Evolutionary conservation across 2,797 vertebrate genomes (phyloP), one percentile per base, ranked within the genome.

Genomic region (Rhincodon typus): DNA sequence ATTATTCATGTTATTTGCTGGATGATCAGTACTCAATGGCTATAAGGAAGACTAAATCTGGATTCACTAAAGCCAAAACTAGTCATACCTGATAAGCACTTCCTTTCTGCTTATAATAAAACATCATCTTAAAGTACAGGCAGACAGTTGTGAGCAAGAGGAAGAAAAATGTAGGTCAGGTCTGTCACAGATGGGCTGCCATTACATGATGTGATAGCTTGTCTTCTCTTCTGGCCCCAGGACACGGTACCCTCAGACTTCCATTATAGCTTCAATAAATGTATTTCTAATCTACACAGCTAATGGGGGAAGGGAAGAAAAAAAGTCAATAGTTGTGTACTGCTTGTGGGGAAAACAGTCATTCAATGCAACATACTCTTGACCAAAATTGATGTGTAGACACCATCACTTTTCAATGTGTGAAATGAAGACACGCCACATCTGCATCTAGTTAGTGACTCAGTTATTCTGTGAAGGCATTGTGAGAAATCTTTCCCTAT

Each of bases 91-190:
- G 96, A 96, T 96, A 96, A 94, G 96, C 96, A 95, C 97, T 97
- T 97, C 97, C 96, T 97, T 96, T 97, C 95, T 97, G 96, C 96
- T 96, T 97, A 97, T 97, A 96, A 96, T 97, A 98, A 98, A 97
- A 97, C 96, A 97, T 97, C 97, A 97, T 96, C 97, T 97, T 98
- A 97, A 97, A 98, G 97, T 97, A 97, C 96, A 96, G 97, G 97
- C 97, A 97, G 97, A 97, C 97, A 98, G 97, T 98, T 97, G 97
- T 97, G 97, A 98, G 97, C 97, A 97, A 97, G 97, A 97, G 97
- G 97, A 96, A 96, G 97, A 97, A 97, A 97, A 98, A 99, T 99
- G 98, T 99, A 99, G 99, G 98, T 99, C 99, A 99, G 97, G 97
- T 98, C 98, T 98, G 98, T 99, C 98, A 98, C 97, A 98, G 97